Conservation (phyloP, 2,113 vertebrate genomes). For the Callipepla squamata region DNA sequence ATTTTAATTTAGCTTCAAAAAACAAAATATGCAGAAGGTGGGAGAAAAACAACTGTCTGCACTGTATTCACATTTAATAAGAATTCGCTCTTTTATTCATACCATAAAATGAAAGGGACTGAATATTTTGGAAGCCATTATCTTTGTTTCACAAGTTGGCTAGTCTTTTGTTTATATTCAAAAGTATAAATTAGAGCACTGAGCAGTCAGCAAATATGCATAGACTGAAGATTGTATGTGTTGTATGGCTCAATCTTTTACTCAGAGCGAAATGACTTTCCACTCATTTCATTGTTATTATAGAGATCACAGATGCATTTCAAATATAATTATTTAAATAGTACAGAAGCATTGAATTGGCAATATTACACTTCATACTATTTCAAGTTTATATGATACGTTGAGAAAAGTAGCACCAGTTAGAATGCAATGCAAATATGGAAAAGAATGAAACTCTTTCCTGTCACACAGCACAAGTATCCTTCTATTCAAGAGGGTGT, state of each 20-base stretch:
- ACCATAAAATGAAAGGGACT: not conserved
- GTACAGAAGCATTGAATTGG: not conserved
- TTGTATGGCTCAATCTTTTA: not conserved
- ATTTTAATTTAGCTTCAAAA: conserved; percentile 6
- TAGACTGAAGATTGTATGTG: not conserved
- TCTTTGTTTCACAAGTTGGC: not conserved
- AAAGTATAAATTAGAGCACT: not conserved
- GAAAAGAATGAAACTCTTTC: not conserved
- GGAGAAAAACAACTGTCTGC: not conserved
- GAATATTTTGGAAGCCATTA: not conserved
- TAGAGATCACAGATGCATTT: not conserved
- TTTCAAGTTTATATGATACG: not conserved
- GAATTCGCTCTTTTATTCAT: not conserved
- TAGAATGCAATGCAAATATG: not conserved
- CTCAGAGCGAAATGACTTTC: not conserved
- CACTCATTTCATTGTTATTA: not conserved
- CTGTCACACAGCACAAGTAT: not conserved
- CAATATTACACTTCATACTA: not conserved
- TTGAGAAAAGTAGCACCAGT: not conserved
- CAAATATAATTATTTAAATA: not conserved
- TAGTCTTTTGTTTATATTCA: not conserved
- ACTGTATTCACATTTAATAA: not conserved
- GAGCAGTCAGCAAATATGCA: not conserved
- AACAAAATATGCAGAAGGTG: not conserved
- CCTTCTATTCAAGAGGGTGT: not conserved